Evolutionary conservation across 2,888 invertebrate genomes (phyloP).

Genomic region (Seira ritae): DNA sequence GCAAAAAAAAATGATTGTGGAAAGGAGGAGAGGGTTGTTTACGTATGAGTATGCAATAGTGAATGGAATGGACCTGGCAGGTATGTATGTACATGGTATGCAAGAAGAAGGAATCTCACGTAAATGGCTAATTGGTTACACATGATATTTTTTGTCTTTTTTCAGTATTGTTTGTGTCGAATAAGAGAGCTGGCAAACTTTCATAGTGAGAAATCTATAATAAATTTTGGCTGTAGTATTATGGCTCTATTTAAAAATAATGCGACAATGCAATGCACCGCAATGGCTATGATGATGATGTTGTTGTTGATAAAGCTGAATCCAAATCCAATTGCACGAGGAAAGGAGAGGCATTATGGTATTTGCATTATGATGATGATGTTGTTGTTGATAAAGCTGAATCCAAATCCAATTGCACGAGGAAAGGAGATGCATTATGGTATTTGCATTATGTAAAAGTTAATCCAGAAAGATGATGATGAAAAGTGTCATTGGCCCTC

Average conservation of each 20-base stretch:
- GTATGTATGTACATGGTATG: too few relatives aligned
- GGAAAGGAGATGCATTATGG: conserved; percentile 21
- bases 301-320: not conserved
- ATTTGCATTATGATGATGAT: conserved; percentile 26
- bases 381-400: not conserved
- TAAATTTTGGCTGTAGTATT: conserved; percentile 29
- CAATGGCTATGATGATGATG: conserved; percentile 26
- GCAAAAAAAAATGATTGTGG: not conserved
- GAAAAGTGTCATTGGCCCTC: conserved; percentile 66
- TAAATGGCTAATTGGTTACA: conserved; percentile 60
- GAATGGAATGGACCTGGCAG: not conserved
- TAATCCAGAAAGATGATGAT: conserved; percentile 37
- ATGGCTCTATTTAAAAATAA: conserved; percentile 37
- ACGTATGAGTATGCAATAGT: not conserved
- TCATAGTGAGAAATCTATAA: conserved; percentile 24
- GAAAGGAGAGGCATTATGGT: conserved; percentile 21
- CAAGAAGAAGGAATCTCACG: conserved; percentile 25
- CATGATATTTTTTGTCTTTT: conserved; percentile 62
- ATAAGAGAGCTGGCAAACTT: conserved; percentile 44
- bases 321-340: not conserved
- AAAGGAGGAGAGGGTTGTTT: not conserved
- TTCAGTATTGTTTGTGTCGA: conserved; percentile 40
- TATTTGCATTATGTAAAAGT: conserved; percentile 15
- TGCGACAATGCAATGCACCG: too few relatives aligned
- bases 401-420: not conserved